These are phyloP conservation scores for Drosophila virilis DNA, from an alignment of 1,140 invertebrate species.

Conservation along the genomic window DNA sequence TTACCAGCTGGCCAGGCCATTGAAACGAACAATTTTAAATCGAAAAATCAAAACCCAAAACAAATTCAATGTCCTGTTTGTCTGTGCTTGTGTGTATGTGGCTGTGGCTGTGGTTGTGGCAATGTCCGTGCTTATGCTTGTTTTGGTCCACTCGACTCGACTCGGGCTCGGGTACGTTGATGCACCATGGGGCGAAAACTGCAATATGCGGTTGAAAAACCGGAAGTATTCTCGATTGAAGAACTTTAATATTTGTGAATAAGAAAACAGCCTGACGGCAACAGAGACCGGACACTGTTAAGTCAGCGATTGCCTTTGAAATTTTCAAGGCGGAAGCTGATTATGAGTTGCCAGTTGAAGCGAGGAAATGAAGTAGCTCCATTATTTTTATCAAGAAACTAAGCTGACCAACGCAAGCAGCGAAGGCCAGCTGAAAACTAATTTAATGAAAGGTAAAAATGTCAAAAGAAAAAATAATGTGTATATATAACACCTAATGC, in stretches of 20 bases:
- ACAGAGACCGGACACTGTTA: conserved; percentile 32
- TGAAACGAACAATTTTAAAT: conserved; percentile 79
- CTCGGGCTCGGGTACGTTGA: conserved; percentile 39
- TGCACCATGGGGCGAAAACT: conserved; percentile 68
- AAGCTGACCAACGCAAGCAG: conserved; percentile 4
- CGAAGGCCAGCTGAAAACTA: not conserved
- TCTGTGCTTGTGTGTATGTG: conserved; percentile 28
- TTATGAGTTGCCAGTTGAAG: conserved; percentile 45
- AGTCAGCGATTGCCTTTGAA: conserved; percentile 20
- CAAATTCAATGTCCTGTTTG: conserved; percentile 82
- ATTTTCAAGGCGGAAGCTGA: conserved; percentile 63
- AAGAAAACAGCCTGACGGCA: conserved; percentile 45
- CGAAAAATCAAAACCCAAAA: conserved; percentile 82
- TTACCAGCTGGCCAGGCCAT: conserved; percentile 41
- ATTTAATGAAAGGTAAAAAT: not conserved
- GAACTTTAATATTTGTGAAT: conserved; percentile 43
- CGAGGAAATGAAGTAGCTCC: conserved; percentile 61
- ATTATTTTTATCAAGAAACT: conserved; percentile 1
- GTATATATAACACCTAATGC: too few species aligned
- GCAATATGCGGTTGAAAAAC: conserved; percentile 71
- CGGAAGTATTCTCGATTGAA: conserved; percentile 64
- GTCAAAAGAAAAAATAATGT: not conserved
- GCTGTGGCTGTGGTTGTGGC: conserved; percentile 11
- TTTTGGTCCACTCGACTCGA: conserved; percentile 57
- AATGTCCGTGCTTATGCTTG: conserved; percentile 24